Conservation (phyloP, 2,797 vertebrate genomes). For the Ciconia nigra region DNA sequence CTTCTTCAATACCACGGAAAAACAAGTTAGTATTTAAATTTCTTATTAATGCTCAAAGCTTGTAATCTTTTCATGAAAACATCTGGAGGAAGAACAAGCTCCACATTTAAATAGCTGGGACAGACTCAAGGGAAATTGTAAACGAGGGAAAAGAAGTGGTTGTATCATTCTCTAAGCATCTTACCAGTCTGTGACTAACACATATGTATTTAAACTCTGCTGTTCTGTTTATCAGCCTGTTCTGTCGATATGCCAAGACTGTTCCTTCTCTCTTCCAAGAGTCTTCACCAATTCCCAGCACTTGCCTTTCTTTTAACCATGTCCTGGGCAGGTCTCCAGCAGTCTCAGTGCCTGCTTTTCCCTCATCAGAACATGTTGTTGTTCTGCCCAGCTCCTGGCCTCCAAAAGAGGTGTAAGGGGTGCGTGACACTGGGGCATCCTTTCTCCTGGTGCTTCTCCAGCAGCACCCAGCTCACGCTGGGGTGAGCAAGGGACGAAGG, state of each 20-base stretch:
- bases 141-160: neutral
- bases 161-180: neutral
- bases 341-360: neutral
- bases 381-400: neutral
- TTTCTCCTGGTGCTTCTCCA: neutral
- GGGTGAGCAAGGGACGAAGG: neutral
- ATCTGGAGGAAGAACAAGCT: neutral
- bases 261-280: neutral
- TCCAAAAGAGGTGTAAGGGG: neutral
- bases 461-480: rapidly evolving
- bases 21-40: neutral
- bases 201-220: neutral
- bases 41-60: neutral
- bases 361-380: neutral
- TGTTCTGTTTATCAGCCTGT: neutral
- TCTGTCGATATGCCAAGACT: neutral
- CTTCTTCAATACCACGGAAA: neutral
- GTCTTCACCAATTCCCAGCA: neutral
- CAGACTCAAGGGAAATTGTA: neutral
- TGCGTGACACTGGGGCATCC: neutral
- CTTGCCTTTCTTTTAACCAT: neutral
- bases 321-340: neutral
- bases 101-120: neutral
- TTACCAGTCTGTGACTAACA: neutral
- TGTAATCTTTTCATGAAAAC: neutral